A percentile compares a stretch with the other conserved stretches of the same genome.
Conservation (phyloP, 2,888 invertebrate species). For the Lithophane leautieri region DNA sequence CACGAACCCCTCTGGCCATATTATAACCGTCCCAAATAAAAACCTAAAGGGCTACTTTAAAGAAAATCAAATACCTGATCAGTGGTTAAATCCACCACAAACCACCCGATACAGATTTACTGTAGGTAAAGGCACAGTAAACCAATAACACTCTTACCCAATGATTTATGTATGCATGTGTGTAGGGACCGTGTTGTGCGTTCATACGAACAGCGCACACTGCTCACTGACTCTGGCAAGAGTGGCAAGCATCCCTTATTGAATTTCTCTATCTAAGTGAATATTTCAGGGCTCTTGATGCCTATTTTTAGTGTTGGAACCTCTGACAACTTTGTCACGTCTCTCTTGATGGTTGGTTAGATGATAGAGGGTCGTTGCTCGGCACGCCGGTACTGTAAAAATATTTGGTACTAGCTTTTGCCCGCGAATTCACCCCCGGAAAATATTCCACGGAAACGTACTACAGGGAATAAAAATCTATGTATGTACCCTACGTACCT, state of each 20-base stretch:
- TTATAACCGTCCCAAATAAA: not conserved
- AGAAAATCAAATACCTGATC: not conserved
- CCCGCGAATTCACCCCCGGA: no score
- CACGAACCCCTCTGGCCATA: not conserved
- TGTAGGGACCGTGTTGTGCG: slow-evolving; percentile 47
- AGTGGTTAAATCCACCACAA: not conserved
- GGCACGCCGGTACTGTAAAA: not conserved
- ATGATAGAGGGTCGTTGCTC: not conserved
- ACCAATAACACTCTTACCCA: slow-evolving; percentile 6
- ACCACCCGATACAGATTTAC: not conserved
- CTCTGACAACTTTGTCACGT: slow-evolving; percentile 35
- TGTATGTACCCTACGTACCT: no score
- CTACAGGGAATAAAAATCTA: no score
- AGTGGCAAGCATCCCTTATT: slow-evolving; percentile 58
- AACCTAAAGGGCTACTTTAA: not conserved
- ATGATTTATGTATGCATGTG: slow-evolving; percentile 38
- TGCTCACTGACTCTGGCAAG: slow-evolving; percentile 60
- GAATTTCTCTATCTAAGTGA: slow-evolving; percentile 62
- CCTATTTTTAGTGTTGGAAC: slow-evolving; percentile 45
- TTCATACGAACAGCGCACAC: slow-evolving; percentile 48
- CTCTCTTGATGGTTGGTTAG: slow-evolving; percentile 8
- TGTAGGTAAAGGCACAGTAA: slow-evolving; percentile 8
- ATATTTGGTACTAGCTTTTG: not conserved
- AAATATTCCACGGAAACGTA: no score
- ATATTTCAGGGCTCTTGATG: slow-evolving; percentile 50